These are phyloP conservation scores for Columba livia DNA, from an alignment of 2,113 vertebrate genomes.

Conservation along the genomic window DNA sequence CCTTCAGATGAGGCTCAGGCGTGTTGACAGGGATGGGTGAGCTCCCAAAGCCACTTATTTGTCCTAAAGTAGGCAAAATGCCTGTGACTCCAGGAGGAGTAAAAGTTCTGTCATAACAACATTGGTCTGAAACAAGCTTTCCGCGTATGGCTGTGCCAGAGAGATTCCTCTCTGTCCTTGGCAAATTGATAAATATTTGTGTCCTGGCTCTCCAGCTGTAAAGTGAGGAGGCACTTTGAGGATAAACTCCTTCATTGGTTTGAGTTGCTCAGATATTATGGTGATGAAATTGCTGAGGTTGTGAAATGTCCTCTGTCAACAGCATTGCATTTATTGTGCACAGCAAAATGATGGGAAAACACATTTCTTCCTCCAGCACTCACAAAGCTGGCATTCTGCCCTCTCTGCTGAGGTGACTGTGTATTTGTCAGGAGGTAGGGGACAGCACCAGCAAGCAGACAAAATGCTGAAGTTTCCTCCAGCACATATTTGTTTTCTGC, in stretches of 20 bases:
- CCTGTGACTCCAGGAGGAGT: not conserved
- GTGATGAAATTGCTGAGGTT: not conserved
- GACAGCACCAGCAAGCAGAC: not conserved
- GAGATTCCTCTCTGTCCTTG: not conserved
- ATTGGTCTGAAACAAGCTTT: not conserved
- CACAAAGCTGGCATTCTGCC: not conserved
- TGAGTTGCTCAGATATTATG: not conserved
- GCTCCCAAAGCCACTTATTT: not conserved
- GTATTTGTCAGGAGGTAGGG: not conserved
- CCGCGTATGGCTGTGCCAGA: not conserved
- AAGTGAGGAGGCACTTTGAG: not conserved
- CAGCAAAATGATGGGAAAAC: not conserved
- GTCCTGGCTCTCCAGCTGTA: not conserved
- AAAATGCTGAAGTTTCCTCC: not conserved
- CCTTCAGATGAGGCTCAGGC: not conserved
- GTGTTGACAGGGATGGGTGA: not conserved
- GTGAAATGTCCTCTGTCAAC: conserved; percentile 5
- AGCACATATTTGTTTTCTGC: not conserved
- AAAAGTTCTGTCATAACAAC: not conserved
- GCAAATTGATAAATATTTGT: not conserved
- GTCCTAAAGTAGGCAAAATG: not conserved
- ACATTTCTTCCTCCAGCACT: not conserved
- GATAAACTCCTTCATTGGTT: not conserved
- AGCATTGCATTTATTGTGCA: not conserved
- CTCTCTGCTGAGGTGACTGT: fast-evolving